Conservation (phyloP, 92 coral and sea anemone genomes). For the Umimayanthus chanpuru region DNA sequence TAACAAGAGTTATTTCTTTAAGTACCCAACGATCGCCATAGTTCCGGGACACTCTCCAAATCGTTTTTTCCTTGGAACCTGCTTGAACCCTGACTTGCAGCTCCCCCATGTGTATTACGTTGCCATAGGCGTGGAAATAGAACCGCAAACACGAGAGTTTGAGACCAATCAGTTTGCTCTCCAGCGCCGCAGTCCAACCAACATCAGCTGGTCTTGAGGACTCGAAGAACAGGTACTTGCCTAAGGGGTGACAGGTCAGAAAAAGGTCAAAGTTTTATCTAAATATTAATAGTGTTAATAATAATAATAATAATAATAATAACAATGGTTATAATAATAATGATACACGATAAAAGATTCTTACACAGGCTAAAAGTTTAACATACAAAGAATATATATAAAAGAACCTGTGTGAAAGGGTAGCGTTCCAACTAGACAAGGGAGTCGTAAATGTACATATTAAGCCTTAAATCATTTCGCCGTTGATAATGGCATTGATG, state of each 20-base stretch:
- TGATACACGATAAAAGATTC: too few relatives aligned
- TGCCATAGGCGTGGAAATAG: constrained; percentile 88
- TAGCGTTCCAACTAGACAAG: too few relatives aligned
- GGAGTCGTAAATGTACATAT: too few relatives aligned
- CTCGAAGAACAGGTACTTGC: constrained; percentile 82
- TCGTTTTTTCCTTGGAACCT: constrained; percentile 51
- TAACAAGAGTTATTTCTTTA: constrained; percentile 60
- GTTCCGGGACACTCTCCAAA: constrained; percentile 66
- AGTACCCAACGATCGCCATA: constrained; percentile 76
- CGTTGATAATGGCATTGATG: too few relatives aligned
- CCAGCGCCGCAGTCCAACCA: constrained; percentile 78
- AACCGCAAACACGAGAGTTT: constrained; percentile 83
- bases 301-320: too few relatives aligned
- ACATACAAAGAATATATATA: too few relatives aligned
- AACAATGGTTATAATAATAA: too few relatives aligned
- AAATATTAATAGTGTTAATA: not conserved
- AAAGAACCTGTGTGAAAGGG: too few relatives aligned
- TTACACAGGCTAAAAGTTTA: too few relatives aligned
- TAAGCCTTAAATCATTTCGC: too few relatives aligned
- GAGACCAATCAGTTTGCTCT: constrained; percentile 73
- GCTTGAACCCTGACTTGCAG: constrained; percentile 64
- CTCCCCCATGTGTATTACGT: constrained; percentile 68
- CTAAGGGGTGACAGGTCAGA: constrained; percentile 30
- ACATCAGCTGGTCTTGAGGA: constrained; percentile 75
- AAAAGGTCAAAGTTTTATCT: not conserved